These are phyloP conservation scores for Uropsilus gracilis DNA, from an alignment of 2,113 vertebrate species.

Conservation along the genomic window DNA sequence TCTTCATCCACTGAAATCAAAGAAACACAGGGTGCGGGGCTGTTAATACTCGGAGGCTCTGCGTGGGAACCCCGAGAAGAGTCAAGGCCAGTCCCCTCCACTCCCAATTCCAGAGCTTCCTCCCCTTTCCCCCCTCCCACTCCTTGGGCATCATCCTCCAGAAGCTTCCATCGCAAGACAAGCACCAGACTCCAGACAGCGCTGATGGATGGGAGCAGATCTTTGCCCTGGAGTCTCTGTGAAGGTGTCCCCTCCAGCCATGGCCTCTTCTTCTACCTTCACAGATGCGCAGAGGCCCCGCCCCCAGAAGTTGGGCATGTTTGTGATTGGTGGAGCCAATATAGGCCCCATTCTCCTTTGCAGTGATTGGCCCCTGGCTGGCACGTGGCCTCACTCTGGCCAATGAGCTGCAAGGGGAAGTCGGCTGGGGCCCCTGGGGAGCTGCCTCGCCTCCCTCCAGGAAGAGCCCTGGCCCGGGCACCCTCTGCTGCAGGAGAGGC, in stretches of 20 bases:
- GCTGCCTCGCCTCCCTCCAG: neutral
- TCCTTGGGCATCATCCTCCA: neutral
- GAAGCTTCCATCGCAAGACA: neutral
- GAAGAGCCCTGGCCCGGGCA: neutral
- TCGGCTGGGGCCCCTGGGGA: neutral
- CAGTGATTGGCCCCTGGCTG: neutral
- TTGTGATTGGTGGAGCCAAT: neutral
- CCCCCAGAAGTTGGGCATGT: rapidly evolving
- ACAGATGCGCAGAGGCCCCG: too few relatives aligned
- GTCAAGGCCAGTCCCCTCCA: too few relatives aligned
- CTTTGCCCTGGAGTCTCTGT: too few relatives aligned
- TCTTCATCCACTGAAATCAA: neutral
- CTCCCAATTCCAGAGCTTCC: too few relatives aligned
- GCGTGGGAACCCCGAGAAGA: neutral
- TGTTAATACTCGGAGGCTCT: neutral
- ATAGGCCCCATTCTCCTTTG: neutral
- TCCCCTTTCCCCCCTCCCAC: too few relatives aligned
- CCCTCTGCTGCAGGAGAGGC: too few relatives aligned
- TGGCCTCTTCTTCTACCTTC: neutral
- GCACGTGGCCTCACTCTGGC: neutral
- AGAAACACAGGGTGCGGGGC: rapidly evolving
- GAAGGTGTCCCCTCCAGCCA: neutral
- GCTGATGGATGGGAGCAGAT: neutral
- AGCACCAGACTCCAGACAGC: neutral
- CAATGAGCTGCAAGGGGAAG: neutral